Percentiles rank a stretch among this genome's conserved stretches.
phyloP scores from a whole-genome alignment of 1,140 invertebrate species.

The Semibalanus balanoides region DNA sequence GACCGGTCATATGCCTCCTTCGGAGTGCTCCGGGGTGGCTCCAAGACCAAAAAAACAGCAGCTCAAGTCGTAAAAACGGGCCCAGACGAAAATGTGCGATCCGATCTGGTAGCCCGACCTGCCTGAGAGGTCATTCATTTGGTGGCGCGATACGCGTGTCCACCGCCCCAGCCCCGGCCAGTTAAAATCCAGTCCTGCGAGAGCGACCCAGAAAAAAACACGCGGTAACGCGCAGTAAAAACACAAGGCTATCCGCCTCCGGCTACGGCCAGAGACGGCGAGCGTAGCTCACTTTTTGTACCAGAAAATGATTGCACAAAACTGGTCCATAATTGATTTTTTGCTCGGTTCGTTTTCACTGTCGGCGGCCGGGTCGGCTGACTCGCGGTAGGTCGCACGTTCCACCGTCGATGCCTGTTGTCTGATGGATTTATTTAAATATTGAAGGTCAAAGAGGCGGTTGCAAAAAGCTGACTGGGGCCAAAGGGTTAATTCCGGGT shows the following conservation, averaged over 20 bases:
- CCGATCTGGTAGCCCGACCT: background rate
- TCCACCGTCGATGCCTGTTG: background rate
- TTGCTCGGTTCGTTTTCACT: background rate
- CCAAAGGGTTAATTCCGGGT: background rate
- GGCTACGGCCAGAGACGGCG: background rate
- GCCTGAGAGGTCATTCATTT: background rate
- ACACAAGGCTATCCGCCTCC: background rate
- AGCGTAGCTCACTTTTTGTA: background rate
- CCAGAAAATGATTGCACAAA: background rate
- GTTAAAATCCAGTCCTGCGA: background rate
- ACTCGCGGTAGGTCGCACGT: background rate
- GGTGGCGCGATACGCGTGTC: background rate
- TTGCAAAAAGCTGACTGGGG: background rate
- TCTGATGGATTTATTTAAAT: background rate
- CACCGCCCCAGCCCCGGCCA: background rate
- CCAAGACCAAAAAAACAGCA: too few species aligned
- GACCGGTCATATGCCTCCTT: too few species aligned
- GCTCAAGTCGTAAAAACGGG: background rate
- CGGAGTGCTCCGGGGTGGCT: too few species aligned
- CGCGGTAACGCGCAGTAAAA: background rate
- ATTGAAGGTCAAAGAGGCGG: background rate
- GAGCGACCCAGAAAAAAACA: background rate
- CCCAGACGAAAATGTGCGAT: background rate
- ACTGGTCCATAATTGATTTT: background rate
- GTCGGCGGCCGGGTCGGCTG: too few species aligned